Percentiles rank a stretch among this genome's conserved stretches.
Conservation (phyloP, 2,113 vertebrate species). For the Cheilinus undulatus region DNA sequence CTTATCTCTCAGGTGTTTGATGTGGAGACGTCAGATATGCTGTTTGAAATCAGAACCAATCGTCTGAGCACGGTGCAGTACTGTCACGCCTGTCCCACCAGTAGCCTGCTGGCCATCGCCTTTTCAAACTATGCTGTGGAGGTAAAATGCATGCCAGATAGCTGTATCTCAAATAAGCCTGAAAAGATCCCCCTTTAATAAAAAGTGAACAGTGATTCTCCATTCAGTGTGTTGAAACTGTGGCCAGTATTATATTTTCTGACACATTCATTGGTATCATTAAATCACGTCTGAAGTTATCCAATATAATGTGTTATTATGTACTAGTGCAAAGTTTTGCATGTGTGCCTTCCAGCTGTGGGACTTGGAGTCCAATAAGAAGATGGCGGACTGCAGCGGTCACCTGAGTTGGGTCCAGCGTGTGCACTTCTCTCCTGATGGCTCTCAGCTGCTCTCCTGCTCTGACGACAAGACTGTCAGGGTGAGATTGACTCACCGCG, state of each 20-base stretch:
- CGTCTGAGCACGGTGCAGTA: conserved; percentile 90
- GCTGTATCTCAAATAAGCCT: background rate
- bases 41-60: conserved; percentile 86
- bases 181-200: no score
- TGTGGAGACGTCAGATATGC: conserved; percentile 77
- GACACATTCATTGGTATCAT: no score
- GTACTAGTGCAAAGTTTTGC: no score
- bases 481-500: conserved; percentile 77
- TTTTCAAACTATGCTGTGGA: conserved; percentile 94
- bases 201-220: no score
- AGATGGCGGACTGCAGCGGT: conserved; percentile 93
- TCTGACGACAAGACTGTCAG: conserved; percentile 96
- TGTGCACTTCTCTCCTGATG: conserved; percentile 92
- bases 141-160: conserved; percentile 73
- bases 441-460: conserved; percentile 92
- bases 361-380: conserved; percentile 88
- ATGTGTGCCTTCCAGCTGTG: conserved; percentile 85
- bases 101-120: conserved; percentile 89
- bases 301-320: no score
- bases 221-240: no score
- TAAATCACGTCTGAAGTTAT: no score
- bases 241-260: no score
- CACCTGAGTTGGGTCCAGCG: conserved; percentile 96
- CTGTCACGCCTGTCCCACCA: conserved; percentile 90
- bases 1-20: conserved; percentile 87